A percentile compares a stretch with the other conserved stretches of the same genome.
These are phyloP conservation scores for Tachina fera DNA, from an alignment of 2,888 invertebrate genomes.

Conservation along the genomic window DNA sequence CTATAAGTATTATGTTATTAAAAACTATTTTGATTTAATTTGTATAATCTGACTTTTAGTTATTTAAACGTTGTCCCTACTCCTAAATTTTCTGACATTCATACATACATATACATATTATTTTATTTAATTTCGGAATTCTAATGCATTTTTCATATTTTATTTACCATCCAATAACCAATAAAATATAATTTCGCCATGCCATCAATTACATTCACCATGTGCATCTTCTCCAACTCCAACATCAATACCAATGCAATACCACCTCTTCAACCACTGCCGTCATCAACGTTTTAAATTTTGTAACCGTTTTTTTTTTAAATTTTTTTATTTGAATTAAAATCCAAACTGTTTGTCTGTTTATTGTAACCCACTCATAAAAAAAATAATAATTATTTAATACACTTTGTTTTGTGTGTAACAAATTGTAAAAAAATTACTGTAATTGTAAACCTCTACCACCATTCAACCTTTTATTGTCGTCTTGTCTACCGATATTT, in stretches of 20 bases:
- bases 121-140: slow-evolving; percentile 22
- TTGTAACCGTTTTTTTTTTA: slow-evolving; percentile 27
- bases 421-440: slow-evolving; percentile 44
- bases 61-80: not conserved
- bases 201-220: slow-evolving; percentile 57
- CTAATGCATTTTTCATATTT: slow-evolving; percentile 60
- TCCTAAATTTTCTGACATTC: not conserved
- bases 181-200: slow-evolving; percentile 46
- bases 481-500: slow-evolving; percentile 51
- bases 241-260: slow-evolving; percentile 45
- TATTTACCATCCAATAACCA: slow-evolving; percentile 52
- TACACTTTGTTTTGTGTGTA: slow-evolving; percentile 42
- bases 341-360: slow-evolving; percentile 29
- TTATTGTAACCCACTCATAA: slow-evolving; percentile 31
- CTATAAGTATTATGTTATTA: not conserved
- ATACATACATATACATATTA: not conserved
- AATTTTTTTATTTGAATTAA: slow-evolving; percentile 13
- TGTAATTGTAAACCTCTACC: slow-evolving; percentile 65
- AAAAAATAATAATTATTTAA: slow-evolving; percentile 20
- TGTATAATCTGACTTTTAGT: slow-evolving; percentile 15
- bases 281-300: slow-evolving; percentile 41
- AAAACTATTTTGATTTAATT: slow-evolving; percentile 12
- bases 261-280: slow-evolving; percentile 39
- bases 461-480: slow-evolving; percentile 68
- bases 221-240: slow-evolving; percentile 54